Evolutionary conservation across 1,140 invertebrate species (phyloP).

Genomic region (Myzus persicae): DNA sequence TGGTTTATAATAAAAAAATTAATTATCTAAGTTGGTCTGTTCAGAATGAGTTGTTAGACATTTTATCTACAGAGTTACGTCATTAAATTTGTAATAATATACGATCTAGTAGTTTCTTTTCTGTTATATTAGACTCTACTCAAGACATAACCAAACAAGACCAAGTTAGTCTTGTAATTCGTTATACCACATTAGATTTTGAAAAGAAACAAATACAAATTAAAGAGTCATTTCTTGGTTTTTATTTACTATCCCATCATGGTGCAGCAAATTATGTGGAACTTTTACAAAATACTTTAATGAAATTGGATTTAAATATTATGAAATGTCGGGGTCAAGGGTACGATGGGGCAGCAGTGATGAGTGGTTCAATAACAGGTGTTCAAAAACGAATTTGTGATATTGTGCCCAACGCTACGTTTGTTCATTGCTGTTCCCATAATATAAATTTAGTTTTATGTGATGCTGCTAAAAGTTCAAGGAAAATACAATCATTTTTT

Average conservation of each 20-base stretch:
- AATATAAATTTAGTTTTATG: neutral
- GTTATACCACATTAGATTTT: neutral
- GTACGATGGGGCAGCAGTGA: neutral
- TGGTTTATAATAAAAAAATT: neutral
- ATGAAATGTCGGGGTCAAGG: neutral
- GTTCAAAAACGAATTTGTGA: constrained; percentile 26
- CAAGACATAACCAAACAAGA: constrained; percentile 29
- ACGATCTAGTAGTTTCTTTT: neutral
- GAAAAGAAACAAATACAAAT: neutral
- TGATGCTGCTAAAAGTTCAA: constrained; percentile 24
- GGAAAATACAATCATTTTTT: constrained; percentile 15
- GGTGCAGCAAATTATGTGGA: constrained; percentile 3
- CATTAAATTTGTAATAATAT: constrained; percentile 10
- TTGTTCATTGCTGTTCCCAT: constrained; percentile 6
- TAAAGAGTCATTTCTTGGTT: neutral
- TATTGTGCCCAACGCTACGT: neutral
- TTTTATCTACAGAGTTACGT: neutral
- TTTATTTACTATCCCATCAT: neutral
- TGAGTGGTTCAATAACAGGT: neutral
- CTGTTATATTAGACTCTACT: constrained; percentile 26
- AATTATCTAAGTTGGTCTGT: constrained; percentile 15
- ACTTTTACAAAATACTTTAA: neutral
- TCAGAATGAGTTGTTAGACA: constrained; percentile 31
- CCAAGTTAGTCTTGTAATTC: constrained; percentile 24
- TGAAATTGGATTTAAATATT: neutral